phyloP scores from a whole-genome alignment of 2,797 vertebrate species.

The Tiaroga cobitis region DNA sequence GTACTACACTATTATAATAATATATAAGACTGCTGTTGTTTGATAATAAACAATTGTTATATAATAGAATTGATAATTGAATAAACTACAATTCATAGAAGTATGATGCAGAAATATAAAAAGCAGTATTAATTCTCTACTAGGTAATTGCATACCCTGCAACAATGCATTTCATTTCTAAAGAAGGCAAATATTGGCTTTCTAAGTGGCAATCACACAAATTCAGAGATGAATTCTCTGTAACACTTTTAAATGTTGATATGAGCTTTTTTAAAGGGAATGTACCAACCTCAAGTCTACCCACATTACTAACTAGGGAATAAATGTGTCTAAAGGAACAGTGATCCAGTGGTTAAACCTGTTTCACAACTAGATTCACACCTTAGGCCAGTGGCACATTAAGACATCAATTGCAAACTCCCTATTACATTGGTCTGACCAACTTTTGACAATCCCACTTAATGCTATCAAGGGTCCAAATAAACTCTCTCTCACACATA shows the following conservation, averaged over 20 bases:
- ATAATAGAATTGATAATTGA: conserved; percentile 7
- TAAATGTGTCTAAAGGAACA: conserved; percentile 20
- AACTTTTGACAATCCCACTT: conserved; percentile 7
- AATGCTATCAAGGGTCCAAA: neutral
- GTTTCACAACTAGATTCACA: conserved; percentile 10
- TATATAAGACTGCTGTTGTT: conserved; percentile 34
- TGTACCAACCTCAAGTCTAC: conserved; percentile 32
- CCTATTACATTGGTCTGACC: neutral
- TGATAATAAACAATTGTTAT: neutral
- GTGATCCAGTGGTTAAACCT: conserved; percentile 8
- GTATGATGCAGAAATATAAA: conserved; percentile 37
- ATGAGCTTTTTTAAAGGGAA: conserved; percentile 53
- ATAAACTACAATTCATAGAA: conserved; percentile 52
- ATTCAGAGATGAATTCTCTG: conserved; percentile 2
- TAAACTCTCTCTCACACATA: conserved; percentile 9
- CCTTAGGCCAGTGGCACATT: neutral
- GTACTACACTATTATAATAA: neutral
- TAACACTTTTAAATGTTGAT: conserved; percentile 17
- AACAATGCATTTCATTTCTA: conserved; percentile 38
- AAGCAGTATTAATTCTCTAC: conserved; percentile 18
- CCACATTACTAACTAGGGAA: neutral
- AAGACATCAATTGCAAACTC: neutral
- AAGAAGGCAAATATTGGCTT: conserved; percentile 60
- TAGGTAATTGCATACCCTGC: conserved; percentile 30
- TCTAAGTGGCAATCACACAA: conserved; percentile 42